These are phyloP conservation scores for Xiphorhynchus elegans DNA, from an alignment of 2,113 vertebrate species.

Conservation along the genomic window DNA sequence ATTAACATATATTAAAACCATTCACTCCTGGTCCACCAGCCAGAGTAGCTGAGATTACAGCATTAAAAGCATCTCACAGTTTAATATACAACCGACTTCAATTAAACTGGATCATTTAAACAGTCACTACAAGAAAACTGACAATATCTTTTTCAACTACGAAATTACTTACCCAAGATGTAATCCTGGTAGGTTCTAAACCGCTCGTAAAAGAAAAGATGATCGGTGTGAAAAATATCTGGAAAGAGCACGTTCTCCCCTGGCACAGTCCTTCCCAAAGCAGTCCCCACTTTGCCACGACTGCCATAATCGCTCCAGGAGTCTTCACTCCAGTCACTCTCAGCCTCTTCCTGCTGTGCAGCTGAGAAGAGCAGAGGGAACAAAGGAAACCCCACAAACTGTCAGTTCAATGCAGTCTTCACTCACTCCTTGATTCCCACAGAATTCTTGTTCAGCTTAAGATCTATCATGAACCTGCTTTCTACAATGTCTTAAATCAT, in stretches of 20 bases:
- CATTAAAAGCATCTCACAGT: neutral
- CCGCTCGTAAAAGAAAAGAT: conserved; percentile 91
- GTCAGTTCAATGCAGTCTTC: neutral
- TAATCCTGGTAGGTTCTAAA: conserved; percentile 95
- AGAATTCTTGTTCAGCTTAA: neutral
- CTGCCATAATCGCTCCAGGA: conserved; percentile 76
- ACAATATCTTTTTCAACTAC: neutral
- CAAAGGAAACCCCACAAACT: neutral
- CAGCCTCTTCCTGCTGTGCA: conserved; percentile 62
- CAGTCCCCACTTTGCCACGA: conserved; percentile 61
- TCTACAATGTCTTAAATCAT: neutral
- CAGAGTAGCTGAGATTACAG: neutral
- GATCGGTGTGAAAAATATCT: conserved; percentile 84
- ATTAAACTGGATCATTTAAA: neutral
- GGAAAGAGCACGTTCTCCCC: conserved; percentile 75
- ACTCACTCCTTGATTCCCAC: neutral
- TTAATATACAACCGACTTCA: neutral
- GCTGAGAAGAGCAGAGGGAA: conserved; percentile 45
- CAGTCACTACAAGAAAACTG: neutral
- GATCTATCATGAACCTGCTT: neutral
- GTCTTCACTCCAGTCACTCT: conserved; percentile 25
- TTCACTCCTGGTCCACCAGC: neutral
- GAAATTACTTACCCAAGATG: conserved; percentile 83
- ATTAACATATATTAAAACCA: neutral
- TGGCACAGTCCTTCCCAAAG: conserved; percentile 73